Base-by-base conservation (phyloP, 2,113 vertebrate genomes). In the Barnardius zonarius region DNA sequence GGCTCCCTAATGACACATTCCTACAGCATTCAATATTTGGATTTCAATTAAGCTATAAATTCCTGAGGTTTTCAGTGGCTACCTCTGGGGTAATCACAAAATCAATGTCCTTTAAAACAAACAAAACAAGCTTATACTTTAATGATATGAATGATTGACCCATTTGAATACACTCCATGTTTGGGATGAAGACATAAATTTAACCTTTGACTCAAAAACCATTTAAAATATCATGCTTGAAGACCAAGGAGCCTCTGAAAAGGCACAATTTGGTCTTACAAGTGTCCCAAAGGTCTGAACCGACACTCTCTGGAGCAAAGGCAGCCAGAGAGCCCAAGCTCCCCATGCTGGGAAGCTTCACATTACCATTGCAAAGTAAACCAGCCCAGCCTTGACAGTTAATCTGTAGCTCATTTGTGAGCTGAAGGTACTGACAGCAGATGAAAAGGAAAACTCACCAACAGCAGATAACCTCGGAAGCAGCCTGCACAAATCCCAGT, bases 41-140 rank as follows among this genome's bases (percentile, higher is more conserved):
- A 95, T 95, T 96, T 88, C 93, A 94, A 93, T 96, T 94, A 93
- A 94, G 83, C 43, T 63, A 68, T 51, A 91, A 84, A 94, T 95
- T 96, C 78, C 86, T 80, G n/a, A 39, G 51, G 64, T 61, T 88
- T 90, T 86, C 83, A 64, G 39, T 48, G 64, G 41, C 51, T 80
- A 54, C 78, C 92, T 95, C 90, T 85, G 57, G 84, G 84, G 74
- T 70, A 94, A 96, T 92, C 83, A 91, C 25, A 90, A 97, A 95
- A 96, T 94, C 94, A 85, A 94, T 90, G 52, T 76, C 87, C 76
- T 92, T 95, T 92, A 92, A 95, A 92, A 77, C 64, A 88, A 94
- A 86, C 68, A 95, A 87, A 95, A 67, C 0, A 91, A 83, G 87
- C 10, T 86, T 69, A 90, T 19, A 88, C 59, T 68, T 78, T 88